phyloP scores from a whole-genome alignment of 2,113 vertebrate species.

The Rhinichthys klamathensis region DNA sequence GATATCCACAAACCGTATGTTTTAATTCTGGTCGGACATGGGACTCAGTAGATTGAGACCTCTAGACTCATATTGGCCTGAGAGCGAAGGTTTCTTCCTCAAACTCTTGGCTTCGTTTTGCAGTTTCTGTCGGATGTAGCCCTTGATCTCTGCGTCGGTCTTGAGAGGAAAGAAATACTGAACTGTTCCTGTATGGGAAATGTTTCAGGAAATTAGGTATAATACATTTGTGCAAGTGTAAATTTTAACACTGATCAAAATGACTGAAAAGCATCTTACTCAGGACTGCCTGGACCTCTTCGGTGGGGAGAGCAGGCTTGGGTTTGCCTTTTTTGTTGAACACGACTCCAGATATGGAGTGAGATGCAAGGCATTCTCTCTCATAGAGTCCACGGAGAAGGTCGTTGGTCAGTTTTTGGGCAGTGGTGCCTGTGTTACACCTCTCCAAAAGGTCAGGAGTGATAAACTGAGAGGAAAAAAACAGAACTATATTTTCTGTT shows the following conservation, averaged over 20 bases:
- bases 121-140: slow-evolving; percentile 71
- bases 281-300: slow-evolving; percentile 67
- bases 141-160: slow-evolving; percentile 70
- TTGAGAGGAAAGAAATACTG: slow-evolving; percentile 70
- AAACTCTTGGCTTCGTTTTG: slow-evolving; percentile 70
- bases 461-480: slow-evolving; percentile 58
- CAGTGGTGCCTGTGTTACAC: slow-evolving; percentile 66
- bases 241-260: neutral
- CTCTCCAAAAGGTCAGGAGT: slow-evolving; percentile 66
- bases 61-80: slow-evolving; percentile 48
- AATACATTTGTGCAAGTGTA: neutral
- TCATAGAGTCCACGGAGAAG: slow-evolving; percentile 68
- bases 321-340: slow-evolving; percentile 66
- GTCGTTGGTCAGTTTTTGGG: slow-evolving; percentile 71
- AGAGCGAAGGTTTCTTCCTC: slow-evolving; percentile 60
- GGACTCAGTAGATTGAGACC: slow-evolving; percentile 33
- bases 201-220: neutral
- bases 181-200: slow-evolving; percentile 61
- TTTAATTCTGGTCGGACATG: slow-evolving; percentile 47
- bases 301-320: slow-evolving; percentile 67
- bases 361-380: slow-evolving; percentile 68
- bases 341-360: slow-evolving; percentile 69
- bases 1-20: slow-evolving; percentile 44
- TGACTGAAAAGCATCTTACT: slow-evolving; percentile 51
- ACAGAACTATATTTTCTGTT: neutral